phyloP scores from a whole-genome alignment of 2,113 vertebrate genomes.

The Numida meleagris region DNA sequence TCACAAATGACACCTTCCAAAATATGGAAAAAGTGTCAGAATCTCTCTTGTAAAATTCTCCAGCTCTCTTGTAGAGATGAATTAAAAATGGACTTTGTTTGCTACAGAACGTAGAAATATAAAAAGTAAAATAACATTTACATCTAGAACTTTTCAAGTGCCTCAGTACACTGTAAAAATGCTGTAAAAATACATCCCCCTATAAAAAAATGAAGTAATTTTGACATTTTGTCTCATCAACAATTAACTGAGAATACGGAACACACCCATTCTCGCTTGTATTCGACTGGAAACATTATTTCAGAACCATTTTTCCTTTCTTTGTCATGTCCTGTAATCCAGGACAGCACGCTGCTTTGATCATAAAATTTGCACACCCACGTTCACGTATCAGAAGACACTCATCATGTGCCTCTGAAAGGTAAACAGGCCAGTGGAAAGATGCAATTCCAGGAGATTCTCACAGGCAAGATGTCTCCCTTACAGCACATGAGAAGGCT shows the following conservation, averaged over 20 bases:
- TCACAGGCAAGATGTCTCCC: background rate
- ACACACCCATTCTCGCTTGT: background rate
- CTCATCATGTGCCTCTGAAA: background rate
- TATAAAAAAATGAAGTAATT: background rate
- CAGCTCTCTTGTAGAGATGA: background rate
- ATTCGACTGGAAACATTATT: background rate
- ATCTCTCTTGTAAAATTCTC: background rate
- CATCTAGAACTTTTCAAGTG: background rate
- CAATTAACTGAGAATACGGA: background rate
- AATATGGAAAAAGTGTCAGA: background rate
- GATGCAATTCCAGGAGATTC: background rate
- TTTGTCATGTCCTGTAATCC: background rate
- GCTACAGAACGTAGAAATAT: background rate
- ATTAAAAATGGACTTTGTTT: background rate
- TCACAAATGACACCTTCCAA: background rate
- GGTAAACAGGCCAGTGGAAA: background rate
- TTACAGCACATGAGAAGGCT: background rate
- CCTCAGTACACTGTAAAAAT: background rate
- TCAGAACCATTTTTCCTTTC: background rate
- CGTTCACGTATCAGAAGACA: fast-evolving
- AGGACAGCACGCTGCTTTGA: background rate
- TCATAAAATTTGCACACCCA: background rate
- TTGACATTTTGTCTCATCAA: background rate
- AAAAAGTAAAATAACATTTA: background rate
- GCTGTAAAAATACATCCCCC: background rate